Percentiles rank a stretch among this genome's conserved stretches.
Conservation (phyloP, 2,113 vertebrate genomes). For the Microcebus ravelobensis region DNA sequence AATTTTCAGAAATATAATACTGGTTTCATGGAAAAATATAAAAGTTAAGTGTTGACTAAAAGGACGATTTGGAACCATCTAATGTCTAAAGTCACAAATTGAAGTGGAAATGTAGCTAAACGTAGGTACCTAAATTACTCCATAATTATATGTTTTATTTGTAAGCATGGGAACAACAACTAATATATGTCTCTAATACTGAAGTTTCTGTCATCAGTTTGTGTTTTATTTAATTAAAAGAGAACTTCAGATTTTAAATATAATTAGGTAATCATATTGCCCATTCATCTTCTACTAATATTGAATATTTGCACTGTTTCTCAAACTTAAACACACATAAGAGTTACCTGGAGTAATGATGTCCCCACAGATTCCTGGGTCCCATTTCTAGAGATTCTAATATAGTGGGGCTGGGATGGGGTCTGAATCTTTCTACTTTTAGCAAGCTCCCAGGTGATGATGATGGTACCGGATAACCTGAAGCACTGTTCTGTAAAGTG, state of each 20-base stretch:
- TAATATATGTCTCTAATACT: not conserved
- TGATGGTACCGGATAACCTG: not conserved
- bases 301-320: not conserved
- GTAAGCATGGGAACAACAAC: not conserved
- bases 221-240: not conserved
- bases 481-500: too few relatives aligned
- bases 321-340: not conserved
- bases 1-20: not conserved
- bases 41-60: not conserved
- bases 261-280: not conserved
- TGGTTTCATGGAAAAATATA: not conserved
- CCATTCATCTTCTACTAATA: not conserved
- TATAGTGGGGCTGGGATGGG: rapidly evolving
- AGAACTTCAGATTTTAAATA: not conserved
- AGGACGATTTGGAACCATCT: not conserved
- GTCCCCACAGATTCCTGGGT: not conserved
- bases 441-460: too few relatives aligned
- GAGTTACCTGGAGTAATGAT: not conserved
- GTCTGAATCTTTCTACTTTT: not conserved
- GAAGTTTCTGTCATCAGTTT: not conserved
- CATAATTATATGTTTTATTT: not conserved
- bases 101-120: not conserved
- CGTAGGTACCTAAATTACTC: not conserved
- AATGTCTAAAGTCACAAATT: not conserved
- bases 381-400: not conserved